Base-by-base conservation (phyloP, 2,113 vertebrate genomes). In the Siphamia tubifer region DNA sequence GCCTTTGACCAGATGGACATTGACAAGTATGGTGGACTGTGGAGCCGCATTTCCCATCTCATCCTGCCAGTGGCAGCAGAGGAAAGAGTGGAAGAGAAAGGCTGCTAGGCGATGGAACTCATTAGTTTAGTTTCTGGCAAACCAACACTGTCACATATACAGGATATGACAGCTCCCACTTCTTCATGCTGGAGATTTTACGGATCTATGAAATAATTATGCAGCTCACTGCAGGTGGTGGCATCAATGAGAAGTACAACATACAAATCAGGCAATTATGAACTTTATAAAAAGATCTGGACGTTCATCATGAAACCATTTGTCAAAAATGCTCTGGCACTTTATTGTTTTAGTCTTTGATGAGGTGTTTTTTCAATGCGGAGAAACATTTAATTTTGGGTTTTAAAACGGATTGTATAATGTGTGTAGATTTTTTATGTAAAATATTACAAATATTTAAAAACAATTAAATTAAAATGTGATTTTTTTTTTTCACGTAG, bases 11-110 rank as follows among this genome's bases (percentile, higher is more conserved):
- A 55, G 44, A 94, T 94, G 89, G 92, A 94, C 68, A 62, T 84
- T 2, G 87, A 94, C 44, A 94, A 93, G 52, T 89, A 93, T 0
- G 62, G 91, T 16, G 93, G 93, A 32, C 83, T 94, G 48, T 94
- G 93, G 93, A 94, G 93, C 38, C 92, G 93, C 8, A 93, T 94
- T 69, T 93, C 93, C 10, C 93, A 94, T 45, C 79, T 94, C 28
- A 89, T 93, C 34, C 75, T 94, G 28, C 93, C 93, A 0, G 93
- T 93, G 56, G 44, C 56, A 28, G 28, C 75, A 45, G 91, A 89
- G 56, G 30, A 77, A n/a, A 69, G 34, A 0, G 67, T 86, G 1
- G 88, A 91, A 57, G 28, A 21, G 25, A 4, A 70, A 11, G 89
- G 77, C 0, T 94, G 93, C 54, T 12, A 9, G 19, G 31, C 0